Percentiles rank a stretch among this genome's conserved stretches.
These are phyloP conservation scores for Pogonus chalceus DNA, from an alignment of 1,140 invertebrate species.

Conservation along the genomic window DNA sequence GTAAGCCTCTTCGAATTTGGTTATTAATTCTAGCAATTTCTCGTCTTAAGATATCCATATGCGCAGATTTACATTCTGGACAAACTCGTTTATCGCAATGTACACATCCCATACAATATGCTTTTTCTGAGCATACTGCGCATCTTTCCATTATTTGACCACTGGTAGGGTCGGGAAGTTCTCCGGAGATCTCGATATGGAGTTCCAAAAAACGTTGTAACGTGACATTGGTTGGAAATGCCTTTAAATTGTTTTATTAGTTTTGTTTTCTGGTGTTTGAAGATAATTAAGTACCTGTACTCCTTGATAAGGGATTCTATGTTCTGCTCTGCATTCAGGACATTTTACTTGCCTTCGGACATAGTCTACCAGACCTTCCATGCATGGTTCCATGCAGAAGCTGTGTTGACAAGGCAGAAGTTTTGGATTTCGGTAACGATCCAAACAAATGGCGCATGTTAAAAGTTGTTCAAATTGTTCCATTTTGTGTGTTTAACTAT, in stretches of 20 bases:
- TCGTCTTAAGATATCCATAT: constrained; percentile 88
- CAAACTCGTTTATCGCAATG: constrained; percentile 94
- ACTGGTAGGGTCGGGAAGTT: constrained; percentile 78
- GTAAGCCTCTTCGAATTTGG: constrained; percentile 77
- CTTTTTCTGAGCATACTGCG: constrained; percentile 89
- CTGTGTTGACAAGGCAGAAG: constrained; percentile 98
- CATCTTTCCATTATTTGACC: constrained; percentile 78
- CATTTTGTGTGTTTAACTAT: constrained; percentile 46
- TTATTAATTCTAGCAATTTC: constrained; percentile 92
- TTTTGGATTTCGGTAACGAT: constrained; percentile 94
- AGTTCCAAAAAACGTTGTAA: constrained; percentile 90
- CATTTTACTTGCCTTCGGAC: constrained; percentile 93
- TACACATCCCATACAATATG: constrained; percentile 76
- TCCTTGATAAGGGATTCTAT: constrained; percentile 92
- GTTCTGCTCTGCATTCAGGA: constrained; percentile 96
- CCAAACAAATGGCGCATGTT: constrained; percentile 95
- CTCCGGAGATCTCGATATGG: constrained; percentile 87
- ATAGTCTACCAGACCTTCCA: constrained; percentile 94
- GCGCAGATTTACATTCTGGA: constrained; percentile 82
- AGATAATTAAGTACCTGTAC: constrained; percentile 62
- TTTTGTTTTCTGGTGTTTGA: too few relatives aligned
- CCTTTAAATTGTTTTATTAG: constrained; percentile 38
- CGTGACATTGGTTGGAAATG: constrained; percentile 91
- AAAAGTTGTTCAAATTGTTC: constrained; percentile 96
- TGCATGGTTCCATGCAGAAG: constrained; percentile 96